Conservation (phyloP, 2,113 vertebrate species). For the Tautogolabrus adspersus region DNA sequence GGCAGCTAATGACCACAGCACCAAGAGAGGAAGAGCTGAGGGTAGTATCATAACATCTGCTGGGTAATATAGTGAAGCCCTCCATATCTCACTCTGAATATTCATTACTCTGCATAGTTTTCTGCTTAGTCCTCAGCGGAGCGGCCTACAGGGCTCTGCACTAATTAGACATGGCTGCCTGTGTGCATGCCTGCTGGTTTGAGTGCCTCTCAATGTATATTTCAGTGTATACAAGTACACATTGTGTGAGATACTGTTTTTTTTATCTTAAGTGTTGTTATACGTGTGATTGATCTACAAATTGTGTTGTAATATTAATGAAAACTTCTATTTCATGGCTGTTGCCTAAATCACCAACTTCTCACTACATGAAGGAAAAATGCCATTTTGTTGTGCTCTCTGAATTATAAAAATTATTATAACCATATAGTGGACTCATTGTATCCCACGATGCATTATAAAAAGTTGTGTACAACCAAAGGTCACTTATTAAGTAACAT, state of each 20-base stretch:
- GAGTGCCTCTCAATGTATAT: slow-evolving; percentile 2
- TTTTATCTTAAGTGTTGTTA: not conserved
- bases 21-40: slow-evolving; percentile 28
- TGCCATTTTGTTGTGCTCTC: too few relatives aligned
- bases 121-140: not conserved
- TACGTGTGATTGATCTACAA: not conserved
- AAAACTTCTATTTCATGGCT: not conserved
- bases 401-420: too few relatives aligned
- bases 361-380: too few relatives aligned
- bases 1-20: slow-evolving; percentile 65
- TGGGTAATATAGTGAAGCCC: slow-evolving; percentile 22
- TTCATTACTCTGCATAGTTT: slow-evolving; percentile 55
- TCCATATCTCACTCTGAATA: slow-evolving; percentile 49
- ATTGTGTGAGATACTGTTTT: not conserved
- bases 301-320: not conserved
- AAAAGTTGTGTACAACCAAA: too few relatives aligned
- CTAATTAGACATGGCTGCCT: slow-evolving; percentile 57
- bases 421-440: too few relatives aligned
- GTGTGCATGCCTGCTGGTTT: slow-evolving; percentile 27
- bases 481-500: too few relatives aligned
- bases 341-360: too few relatives aligned
- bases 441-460: too few relatives aligned
- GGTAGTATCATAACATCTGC: slow-evolving; percentile 64
- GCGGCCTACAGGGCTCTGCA: slow-evolving; percentile 24
- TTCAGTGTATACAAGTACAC: not conserved